Conservation (phyloP, 1,140 invertebrate genomes). For the Trachymyrmex cornetzi region DNA sequence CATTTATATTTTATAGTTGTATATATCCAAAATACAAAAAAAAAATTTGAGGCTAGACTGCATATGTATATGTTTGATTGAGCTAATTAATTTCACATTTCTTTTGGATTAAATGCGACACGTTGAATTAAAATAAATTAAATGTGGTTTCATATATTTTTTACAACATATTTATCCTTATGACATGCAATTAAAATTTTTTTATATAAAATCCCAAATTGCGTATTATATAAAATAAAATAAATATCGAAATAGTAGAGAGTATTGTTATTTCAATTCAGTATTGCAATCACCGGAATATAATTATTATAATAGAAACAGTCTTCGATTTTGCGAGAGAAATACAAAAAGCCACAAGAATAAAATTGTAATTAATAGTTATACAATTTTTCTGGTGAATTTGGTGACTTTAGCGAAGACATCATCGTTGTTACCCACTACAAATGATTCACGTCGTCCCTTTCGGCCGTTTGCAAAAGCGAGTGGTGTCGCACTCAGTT, state of each 20-base stretch:
- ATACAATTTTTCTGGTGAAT: neutral
- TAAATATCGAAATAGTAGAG: neutral
- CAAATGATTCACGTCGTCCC: slow-evolving; percentile 61
- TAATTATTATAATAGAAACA: neutral
- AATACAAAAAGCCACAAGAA: neutral
- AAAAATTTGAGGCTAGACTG: neutral
- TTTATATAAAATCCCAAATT: slow-evolving; percentile 1
- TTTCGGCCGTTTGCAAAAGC: slow-evolving; percentile 55
- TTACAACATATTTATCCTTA: no score
- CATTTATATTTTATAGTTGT: no score
- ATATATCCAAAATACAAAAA: neutral
- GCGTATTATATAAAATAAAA: neutral
- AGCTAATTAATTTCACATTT: no score
- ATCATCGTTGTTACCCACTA: slow-evolving; percentile 54
- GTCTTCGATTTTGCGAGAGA: neutral
- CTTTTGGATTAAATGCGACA: no score
- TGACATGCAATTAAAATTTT: neutral
- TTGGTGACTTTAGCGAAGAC: slow-evolving; percentile 61
- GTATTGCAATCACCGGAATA: slow-evolving; percentile 32
- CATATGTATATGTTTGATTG: neutral
- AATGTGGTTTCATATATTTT: no score
- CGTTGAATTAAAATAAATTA: no score
- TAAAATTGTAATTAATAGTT: neutral
- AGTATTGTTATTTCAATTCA: neutral
- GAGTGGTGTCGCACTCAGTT: slow-evolving; percentile 65